phyloP scores from a whole-genome alignment of 2,113 vertebrate species.

The Phalacrocorax pelagicus region DNA sequence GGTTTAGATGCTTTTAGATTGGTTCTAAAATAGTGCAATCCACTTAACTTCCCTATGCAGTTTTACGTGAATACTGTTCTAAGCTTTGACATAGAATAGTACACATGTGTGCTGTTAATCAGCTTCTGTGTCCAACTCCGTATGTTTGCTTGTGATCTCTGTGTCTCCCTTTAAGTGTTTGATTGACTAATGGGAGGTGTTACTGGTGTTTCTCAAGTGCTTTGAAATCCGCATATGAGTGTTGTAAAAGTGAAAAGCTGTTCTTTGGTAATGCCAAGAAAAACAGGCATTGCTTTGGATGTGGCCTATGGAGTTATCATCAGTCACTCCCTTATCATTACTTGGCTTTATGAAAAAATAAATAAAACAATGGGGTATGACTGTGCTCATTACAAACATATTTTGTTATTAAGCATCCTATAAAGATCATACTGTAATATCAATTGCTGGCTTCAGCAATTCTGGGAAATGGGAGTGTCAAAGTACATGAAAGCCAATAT shows the following conservation, averaged over 20 bases:
- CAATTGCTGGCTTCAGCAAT: slow-evolving; percentile 47
- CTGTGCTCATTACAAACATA: slow-evolving; percentile 29
- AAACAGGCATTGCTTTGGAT: not conserved
- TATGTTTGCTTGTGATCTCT: not conserved
- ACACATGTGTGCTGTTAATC: not conserved
- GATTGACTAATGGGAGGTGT: not conserved
- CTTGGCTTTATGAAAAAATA: slow-evolving; percentile 30
- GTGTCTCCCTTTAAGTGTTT: not conserved
- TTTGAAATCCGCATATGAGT: not conserved
- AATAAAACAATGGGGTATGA: slow-evolving; percentile 44
- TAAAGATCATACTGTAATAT: slow-evolving; percentile 28
- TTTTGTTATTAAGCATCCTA: slow-evolving; percentile 17
- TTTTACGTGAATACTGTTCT: not conserved
- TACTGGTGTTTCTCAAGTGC: not conserved
- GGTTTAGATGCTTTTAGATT: not conserved
- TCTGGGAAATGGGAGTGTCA: not conserved
- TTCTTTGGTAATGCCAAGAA: not conserved
- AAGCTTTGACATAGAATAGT: not conserved
- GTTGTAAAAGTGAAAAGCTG: not conserved
- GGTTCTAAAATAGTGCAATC: not conserved
- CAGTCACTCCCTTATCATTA: slow-evolving; percentile 3
- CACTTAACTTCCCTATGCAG: not conserved
- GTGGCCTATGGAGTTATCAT: not conserved
- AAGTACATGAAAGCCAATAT: not conserved
- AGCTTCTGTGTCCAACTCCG: not conserved